phyloP scores from a whole-genome alignment of 2,888 invertebrate genomes.

The Lasioglossum calceatum region DNA sequence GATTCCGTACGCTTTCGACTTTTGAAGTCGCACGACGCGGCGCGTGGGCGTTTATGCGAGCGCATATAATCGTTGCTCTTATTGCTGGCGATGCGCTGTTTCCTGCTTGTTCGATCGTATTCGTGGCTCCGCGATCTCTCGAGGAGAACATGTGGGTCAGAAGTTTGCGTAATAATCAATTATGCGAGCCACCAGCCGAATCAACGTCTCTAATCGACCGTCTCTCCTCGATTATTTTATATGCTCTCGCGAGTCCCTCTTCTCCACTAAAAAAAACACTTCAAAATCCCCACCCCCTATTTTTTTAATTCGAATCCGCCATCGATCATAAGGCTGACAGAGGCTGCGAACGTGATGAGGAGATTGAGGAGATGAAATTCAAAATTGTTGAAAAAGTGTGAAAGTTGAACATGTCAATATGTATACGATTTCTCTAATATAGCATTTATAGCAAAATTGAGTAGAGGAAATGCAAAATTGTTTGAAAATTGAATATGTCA shows the following conservation, averaged over 20 bases:
- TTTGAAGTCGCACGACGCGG: neutral
- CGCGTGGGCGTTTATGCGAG: neutral
- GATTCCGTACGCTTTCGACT: neutral
- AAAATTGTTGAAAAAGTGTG: too few species aligned
- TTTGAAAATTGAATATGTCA: too few species aligned
- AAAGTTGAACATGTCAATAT: too few species aligned
- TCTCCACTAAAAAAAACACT: too few species aligned
- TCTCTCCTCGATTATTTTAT: neutral
- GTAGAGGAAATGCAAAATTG: too few species aligned
- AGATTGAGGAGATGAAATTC: too few species aligned
- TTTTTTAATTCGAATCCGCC: too few species aligned
- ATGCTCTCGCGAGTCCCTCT: neutral
- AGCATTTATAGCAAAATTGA: too few species aligned
- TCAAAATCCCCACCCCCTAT: too few species aligned
- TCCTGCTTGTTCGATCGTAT: slow-evolving; percentile 35
- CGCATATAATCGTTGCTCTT: slow-evolving; percentile 43
- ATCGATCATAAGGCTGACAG: too few species aligned
- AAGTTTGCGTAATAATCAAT: slow-evolving; percentile 50
- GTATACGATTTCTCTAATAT: too few species aligned
- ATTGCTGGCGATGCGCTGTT: slow-evolving; percentile 41
- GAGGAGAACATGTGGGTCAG: neutral
- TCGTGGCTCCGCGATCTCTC: neutral
- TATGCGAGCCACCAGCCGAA: slow-evolving; percentile 16
- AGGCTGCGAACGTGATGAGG: too few species aligned
- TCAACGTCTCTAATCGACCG: neutral